Percentiles rank a stretch among this genome's conserved stretches.
phyloP scores from a whole-genome alignment of 2,888 invertebrate genomes.

The Microctonus hyperodae region DNA sequence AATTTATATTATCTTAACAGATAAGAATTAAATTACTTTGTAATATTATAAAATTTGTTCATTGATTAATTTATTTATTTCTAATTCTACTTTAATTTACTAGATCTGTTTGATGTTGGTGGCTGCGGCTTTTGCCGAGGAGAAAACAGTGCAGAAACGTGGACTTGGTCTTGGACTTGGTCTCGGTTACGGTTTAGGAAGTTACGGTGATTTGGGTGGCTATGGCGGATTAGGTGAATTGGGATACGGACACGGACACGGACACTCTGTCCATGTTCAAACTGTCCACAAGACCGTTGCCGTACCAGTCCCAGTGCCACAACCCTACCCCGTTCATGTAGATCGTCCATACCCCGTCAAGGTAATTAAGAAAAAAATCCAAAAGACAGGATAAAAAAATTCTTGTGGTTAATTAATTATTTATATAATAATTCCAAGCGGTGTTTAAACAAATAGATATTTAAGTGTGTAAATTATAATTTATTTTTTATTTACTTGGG shows the following conservation, averaged over 20 bases:
- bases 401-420: too few relatives aligned
- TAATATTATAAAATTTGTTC: too few relatives aligned
- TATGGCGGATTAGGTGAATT: slow-evolving; percentile 35
- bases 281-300: slow-evolving; percentile 64
- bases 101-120: slow-evolving; percentile 64
- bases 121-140: slow-evolving; percentile 59
- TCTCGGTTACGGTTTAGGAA: slow-evolving; percentile 44
- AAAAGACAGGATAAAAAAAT: too few relatives aligned
- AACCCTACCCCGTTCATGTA: slow-evolving; percentile 65
- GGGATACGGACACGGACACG: slow-evolving; percentile 24
- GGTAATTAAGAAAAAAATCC: slow-evolving; percentile 42
- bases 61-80: not conserved
- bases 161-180: slow-evolving; percentile 48
- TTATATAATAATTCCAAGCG: not conserved
- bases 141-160: slow-evolving; percentile 53
- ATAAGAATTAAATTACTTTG: not conserved
- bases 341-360: slow-evolving; percentile 65
- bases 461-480: not conserved
- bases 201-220: slow-evolving; percentile 43
- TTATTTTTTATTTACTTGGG: not conserved
- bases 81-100: slow-evolving; percentile 32
- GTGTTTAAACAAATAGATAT: too few relatives aligned
- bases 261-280: slow-evolving; percentile 55
- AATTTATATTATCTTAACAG: not conserved
- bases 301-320: slow-evolving; percentile 63